A percentile compares a stretch with the other conserved stretches of the same genome.
Evolutionary conservation across 2,113 vertebrate species (phyloP).

Genomic region (Heterocephalus glaber): DNA sequence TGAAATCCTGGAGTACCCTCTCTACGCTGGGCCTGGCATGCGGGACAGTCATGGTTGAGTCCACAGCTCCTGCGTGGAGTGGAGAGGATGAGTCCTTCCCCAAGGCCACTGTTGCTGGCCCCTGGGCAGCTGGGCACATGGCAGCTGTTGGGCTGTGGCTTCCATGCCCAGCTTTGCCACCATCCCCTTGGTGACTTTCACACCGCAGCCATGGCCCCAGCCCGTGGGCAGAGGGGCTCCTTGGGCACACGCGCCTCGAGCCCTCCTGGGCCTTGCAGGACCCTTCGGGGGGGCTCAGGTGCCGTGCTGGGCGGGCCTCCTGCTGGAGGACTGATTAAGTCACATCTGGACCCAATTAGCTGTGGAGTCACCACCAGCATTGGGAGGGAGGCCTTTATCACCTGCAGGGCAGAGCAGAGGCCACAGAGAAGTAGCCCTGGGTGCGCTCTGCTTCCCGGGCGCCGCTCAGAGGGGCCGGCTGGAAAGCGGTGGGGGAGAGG

Average conservation of each 20-base stretch:
- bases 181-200: constrained; percentile 48
- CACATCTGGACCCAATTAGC: constrained; percentile 97
- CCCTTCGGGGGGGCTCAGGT: constrained; percentile 80
- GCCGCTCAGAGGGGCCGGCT: rapidly evolving
- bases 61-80: rapidly evolving
- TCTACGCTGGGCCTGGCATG: rapidly evolving
- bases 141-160: constrained; percentile 70
- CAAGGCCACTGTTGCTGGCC: background rate
- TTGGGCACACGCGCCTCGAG: background rate
- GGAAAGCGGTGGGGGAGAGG: background rate
- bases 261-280: constrained; percentile 50
- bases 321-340: constrained; percentile 89
- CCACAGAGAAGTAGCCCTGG: constrained; percentile 84
- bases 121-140: no score
- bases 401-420: constrained; percentile 73
- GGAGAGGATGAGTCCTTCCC: background rate
- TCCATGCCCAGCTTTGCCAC: constrained; percentile 69
- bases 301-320: constrained; percentile 80
- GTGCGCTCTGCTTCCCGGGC: constrained; percentile 58
- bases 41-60: rapidly evolving
- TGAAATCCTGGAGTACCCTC: rapidly evolving
- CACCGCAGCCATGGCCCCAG: constrained; percentile 83
- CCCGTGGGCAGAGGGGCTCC: constrained; percentile 48
- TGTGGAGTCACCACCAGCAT: constrained; percentile 86
- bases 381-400: constrained; percentile 85